phyloP scores from a whole-genome alignment of 2,113 vertebrate species.

The Dicerorhinus sumatrensis region DNA sequence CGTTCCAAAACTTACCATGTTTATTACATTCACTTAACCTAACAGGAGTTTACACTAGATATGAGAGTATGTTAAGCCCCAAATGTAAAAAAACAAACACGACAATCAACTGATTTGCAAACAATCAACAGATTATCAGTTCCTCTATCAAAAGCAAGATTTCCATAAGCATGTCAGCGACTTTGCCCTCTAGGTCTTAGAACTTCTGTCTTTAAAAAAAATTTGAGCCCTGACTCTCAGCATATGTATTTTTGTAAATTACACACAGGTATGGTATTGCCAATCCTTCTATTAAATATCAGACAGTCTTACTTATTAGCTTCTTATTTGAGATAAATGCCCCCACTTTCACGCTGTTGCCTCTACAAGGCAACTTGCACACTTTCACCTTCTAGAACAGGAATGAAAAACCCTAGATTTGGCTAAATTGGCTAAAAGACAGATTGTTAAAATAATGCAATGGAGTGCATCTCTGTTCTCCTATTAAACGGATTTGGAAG shows the following conservation, averaged over 20 bases:
- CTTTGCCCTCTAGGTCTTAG: not conserved
- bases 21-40: not conserved
- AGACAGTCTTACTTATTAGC: not conserved
- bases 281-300: not conserved
- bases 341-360: not conserved
- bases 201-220: not conserved
- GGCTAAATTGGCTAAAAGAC: not conserved
- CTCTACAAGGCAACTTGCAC: not conserved
- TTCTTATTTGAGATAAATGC: conserved; percentile 5
- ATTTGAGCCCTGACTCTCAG: not conserved
- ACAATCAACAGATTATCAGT: not conserved
- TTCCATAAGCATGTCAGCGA: not conserved
- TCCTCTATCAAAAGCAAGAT: conserved; percentile 20
- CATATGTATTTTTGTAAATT: not conserved
- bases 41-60: not conserved
- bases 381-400: not conserved
- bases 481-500: not conserved
- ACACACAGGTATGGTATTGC: not conserved
- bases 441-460: not conserved
- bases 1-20: not conserved
- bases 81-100: not conserved
- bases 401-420: not conserved
- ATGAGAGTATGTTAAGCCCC: not conserved
- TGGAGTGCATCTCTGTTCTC: not conserved
- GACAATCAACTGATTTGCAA: not conserved